Evolutionary conservation across 2,113 vertebrate genomes (phyloP).

Genomic region (Rhabdornis inornatus): DNA sequence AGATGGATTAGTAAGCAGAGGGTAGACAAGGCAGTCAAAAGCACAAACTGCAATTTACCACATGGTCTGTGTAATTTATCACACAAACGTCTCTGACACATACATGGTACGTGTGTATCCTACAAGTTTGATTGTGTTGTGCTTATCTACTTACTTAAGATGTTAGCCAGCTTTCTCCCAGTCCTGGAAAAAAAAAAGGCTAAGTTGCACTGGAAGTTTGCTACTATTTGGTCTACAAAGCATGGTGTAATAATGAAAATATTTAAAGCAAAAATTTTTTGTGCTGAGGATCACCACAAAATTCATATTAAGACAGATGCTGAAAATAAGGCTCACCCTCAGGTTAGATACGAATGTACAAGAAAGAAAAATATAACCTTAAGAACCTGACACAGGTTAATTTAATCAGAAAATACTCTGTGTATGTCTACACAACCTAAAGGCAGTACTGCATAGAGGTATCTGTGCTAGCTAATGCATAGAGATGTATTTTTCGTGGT

Average conservation of each 20-base stretch:
- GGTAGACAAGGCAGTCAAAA: slow-evolving; percentile 52
- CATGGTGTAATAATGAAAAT: neutral
- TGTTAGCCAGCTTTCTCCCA: neutral
- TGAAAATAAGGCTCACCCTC: neutral
- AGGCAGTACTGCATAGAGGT: neutral
- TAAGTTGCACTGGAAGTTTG: neutral
- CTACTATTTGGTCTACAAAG: neutral
- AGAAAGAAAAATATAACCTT: neutral
- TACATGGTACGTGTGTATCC: neutral
- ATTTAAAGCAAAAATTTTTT: neutral
- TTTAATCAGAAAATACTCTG: neutral
- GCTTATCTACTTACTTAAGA: neutral
- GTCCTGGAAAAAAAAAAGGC: neutral
- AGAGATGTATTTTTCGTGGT: neutral
- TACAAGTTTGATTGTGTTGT: slow-evolving; percentile 9
- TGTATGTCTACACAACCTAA: neutral
- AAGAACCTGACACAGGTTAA: neutral
- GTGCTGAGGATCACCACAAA: neutral
- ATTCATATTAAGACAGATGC: neutral
- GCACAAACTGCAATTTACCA: slow-evolving; percentile 44
- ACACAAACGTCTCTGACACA: slow-evolving; percentile 13
- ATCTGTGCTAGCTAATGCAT: neutral
- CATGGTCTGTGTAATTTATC: slow-evolving; percentile 56
- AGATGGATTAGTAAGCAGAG: slow-evolving; percentile 49
- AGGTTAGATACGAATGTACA: neutral